These are phyloP conservation scores for Bhutanitis thaidina DNA, from an alignment of 2,888 invertebrate species.

Conservation along the genomic window DNA sequence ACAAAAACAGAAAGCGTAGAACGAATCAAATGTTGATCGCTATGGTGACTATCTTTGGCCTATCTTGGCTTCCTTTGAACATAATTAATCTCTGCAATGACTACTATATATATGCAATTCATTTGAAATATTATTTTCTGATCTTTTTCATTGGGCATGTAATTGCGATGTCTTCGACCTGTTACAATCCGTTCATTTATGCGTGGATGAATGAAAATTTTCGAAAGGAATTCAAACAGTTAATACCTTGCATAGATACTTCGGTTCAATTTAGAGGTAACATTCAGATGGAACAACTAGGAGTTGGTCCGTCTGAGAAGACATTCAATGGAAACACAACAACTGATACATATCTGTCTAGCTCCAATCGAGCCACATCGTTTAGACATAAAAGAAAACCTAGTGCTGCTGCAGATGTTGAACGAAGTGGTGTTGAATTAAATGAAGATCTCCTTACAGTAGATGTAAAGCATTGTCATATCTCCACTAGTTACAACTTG, in stretches of 20 bases:
- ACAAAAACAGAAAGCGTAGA: slow-evolving; percentile 92
- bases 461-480: slow-evolving; percentile 73
- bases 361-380: slow-evolving; percentile 75
- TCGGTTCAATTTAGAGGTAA: slow-evolving; percentile 60
- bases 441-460: slow-evolving; percentile 65
- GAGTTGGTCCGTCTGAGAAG: slow-evolving; percentile 82
- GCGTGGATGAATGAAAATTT: slow-evolving; percentile 99
- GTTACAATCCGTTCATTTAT: slow-evolving; percentile 98
- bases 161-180: slow-evolving; percentile 96
- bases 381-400: slow-evolving; percentile 77
- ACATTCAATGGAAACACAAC: slow-evolving; percentile 88
- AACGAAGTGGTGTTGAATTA: slow-evolving; percentile 73
- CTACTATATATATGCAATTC: slow-evolving; percentile 85
- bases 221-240: slow-evolving; percentile 93
- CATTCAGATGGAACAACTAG: slow-evolving; percentile 73
- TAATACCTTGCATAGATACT: slow-evolving; percentile 83
- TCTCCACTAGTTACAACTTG: slow-evolving; percentile 71
- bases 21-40: slow-evolving; percentile 98
- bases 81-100: slow-evolving; percentile 92
- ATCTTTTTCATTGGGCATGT: slow-evolving; percentile 94
- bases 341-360: slow-evolving; percentile 81
- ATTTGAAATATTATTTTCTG: slow-evolving; percentile 91
- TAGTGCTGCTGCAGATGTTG: slow-evolving; percentile 81
- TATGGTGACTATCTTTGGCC: slow-evolving; percentile 97
- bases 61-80: slow-evolving; percentile 98